Evolutionary conservation across 2,888 invertebrate species (phyloP).

Genomic region (Xestia xanthographa): DNA sequence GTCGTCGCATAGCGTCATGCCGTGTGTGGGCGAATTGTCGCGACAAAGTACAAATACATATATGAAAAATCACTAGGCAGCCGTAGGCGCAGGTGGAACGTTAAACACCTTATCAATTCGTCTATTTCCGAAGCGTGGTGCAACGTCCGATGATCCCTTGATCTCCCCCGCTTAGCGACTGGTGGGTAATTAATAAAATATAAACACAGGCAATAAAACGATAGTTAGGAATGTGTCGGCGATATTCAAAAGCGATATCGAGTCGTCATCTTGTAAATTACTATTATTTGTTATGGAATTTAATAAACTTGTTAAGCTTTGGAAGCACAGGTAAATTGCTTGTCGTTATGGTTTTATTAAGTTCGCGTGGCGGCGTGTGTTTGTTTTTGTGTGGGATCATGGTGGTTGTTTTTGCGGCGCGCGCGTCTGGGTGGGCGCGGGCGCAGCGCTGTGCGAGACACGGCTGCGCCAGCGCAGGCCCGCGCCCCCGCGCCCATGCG

Average conservation of each 20-base stretch:
- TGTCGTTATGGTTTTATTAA: constrained; percentile 88
- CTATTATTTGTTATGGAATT: constrained; percentile 89
- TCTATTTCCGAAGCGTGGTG: constrained; percentile 57
- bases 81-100: constrained; percentile 58
- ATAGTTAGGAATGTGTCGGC: constrained; percentile 86
- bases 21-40: constrained; percentile 79
- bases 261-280: constrained; percentile 88
- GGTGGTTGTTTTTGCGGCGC: constrained; percentile 83
- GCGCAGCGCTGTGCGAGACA: constrained; percentile 83
- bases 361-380: constrained; percentile 87
- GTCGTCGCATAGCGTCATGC: constrained; percentile 70
- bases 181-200: constrained; percentile 84
- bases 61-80: constrained; percentile 49
- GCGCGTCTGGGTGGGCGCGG: constrained; percentile 87
- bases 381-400: constrained; percentile 88
- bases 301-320: constrained; percentile 90
- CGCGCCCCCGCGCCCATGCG: constrained; percentile 49
- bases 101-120: constrained; percentile 61
- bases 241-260: constrained; percentile 85
- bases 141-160: constrained; percentile 67
- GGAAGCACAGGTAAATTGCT: constrained; percentile 88
- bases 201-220: constrained; percentile 85
- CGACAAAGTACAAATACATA: constrained; percentile 62
- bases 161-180: constrained; percentile 70
- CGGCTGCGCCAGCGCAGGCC: constrained; percentile 82